These are phyloP conservation scores for Epinotia bilunana DNA, from an alignment of 2,888 invertebrate species.

Conservation along the genomic window DNA sequence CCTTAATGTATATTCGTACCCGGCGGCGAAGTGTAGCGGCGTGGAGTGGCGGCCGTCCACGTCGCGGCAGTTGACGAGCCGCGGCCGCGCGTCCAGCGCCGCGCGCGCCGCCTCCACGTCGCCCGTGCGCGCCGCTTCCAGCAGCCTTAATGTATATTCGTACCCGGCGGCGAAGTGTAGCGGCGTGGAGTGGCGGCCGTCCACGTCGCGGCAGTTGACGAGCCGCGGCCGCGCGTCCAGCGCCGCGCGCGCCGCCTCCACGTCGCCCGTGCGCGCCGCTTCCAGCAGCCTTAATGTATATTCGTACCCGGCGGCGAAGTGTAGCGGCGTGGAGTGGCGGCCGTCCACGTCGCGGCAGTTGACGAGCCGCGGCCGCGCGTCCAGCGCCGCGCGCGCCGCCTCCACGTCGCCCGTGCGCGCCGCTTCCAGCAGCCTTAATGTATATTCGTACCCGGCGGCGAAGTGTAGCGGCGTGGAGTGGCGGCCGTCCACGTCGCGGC, in stretches of 20 bases:
- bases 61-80: slow-evolving; percentile 97
- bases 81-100: slow-evolving; percentile 88
- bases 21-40: slow-evolving; percentile 98
- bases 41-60: slow-evolving; percentile 97
- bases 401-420: slow-evolving; percentile 97
- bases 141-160: slow-evolving; percentile 69
- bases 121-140: slow-evolving; percentile 97
- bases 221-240: slow-evolving; percentile 90
- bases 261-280: slow-evolving; percentile 96
- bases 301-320: slow-evolving; percentile 94
- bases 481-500: slow-evolving; percentile 96
- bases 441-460: slow-evolving; percentile 89
- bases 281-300: slow-evolving; percentile 86
- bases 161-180: slow-evolving; percentile 97
- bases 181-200: slow-evolving; percentile 96
- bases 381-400: slow-evolving; percentile 89
- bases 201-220: slow-evolving; percentile 97
- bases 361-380: slow-evolving; percentile 91
- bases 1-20: slow-evolving; percentile 67
- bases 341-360: slow-evolving; percentile 98
- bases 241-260: slow-evolving; percentile 91
- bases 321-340: slow-evolving; percentile 95
- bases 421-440: slow-evolving; percentile 89
- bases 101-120: slow-evolving; percentile 94
- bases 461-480: slow-evolving; percentile 98